Evolutionary conservation across 2,113 vertebrate genomes (phyloP), one percentile per base, ranked within the genome.

Genomic region (Orthonyx spaldingii): DNA sequence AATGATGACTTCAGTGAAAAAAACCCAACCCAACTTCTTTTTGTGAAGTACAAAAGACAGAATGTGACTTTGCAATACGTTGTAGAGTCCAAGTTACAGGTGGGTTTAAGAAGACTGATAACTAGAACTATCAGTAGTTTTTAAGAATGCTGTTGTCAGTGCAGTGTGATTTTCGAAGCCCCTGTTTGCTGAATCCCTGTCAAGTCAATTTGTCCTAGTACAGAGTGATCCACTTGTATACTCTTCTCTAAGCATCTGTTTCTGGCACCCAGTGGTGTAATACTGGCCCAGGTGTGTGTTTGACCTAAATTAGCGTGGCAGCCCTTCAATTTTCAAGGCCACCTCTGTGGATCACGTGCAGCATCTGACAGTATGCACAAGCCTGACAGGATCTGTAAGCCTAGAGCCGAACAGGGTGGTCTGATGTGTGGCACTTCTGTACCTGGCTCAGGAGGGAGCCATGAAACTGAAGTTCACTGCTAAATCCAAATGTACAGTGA

Each of bases 401-500:
- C 20, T 13, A 19, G 32, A 49, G 39, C 30, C 42, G 32, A 5
- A 22, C 0, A 6, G 28, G 44, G 16, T 57, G 32, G 11, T 27
- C 13, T 47, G 1, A 52, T 0, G 1, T 16, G 44, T 41, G 32
- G 20, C 55, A 28, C 30, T 70, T 16, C 7, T 50, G 30, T 42
- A 18, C 33, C 32, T 75, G 78, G 42, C 41, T 65, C 19, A 17
- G 78, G 49, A 84, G 52, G 35, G 61, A 87, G 44, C 65, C 1
- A 3, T 82, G 44, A 44, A 76, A 41, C 26, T n/a, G 11, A 20
- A 75, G 27, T 41, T 57, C 28, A 42, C 32, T 39, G 17, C 75
- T 57, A 9, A 60, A 49, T 57, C 18, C 0, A 0, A 44, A 27
- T 35, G 28, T 59, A 7, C 37, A 37, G 61, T 27, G 41, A 61